phyloP scores from a whole-genome alignment of 2,113 vertebrate species.

The Paradoxurus hermaphroditus region DNA sequence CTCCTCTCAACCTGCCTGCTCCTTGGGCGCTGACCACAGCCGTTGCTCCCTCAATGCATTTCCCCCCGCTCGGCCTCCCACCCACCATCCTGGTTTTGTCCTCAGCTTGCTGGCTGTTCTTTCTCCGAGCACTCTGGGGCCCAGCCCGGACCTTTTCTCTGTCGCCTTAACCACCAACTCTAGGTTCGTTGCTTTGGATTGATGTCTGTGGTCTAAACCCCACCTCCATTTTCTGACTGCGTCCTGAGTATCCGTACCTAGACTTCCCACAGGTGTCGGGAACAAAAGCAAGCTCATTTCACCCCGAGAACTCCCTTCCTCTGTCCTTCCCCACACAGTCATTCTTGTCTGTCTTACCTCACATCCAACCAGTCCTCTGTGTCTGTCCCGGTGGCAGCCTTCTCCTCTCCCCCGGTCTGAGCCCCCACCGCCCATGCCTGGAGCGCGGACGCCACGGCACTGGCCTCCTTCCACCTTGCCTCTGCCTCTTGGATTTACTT shows the following conservation, averaged over 20 bases:
- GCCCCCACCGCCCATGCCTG: neutral
- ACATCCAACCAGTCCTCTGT: accelerated
- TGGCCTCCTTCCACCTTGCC: neutral
- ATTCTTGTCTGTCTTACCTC: neutral
- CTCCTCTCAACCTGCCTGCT: neutral
- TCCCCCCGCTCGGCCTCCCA: neutral
- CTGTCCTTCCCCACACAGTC: neutral
- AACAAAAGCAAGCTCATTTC: neutral
- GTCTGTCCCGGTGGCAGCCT: accelerated
- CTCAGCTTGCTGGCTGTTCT: neutral
- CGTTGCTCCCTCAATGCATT: too few relatives aligned
- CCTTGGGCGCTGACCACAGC: neutral
- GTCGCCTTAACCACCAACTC: neutral
- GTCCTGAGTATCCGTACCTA: neutral
- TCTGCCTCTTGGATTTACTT: neutral
- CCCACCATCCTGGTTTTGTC: neutral
- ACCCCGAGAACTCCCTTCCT: neutral
- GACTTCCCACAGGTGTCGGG: neutral
- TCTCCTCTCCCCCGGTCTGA: neutral
- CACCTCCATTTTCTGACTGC: neutral
- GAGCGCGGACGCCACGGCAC: too few relatives aligned
- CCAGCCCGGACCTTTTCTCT: neutral
- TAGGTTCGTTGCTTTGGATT: neutral
- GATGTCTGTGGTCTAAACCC: neutral
- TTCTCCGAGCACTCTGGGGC: neutral